Percentiles rank a stretch among this genome's conserved stretches.
phyloP scores from a whole-genome alignment of 2,888 invertebrate species.

The Hydraecia micacea region DNA sequence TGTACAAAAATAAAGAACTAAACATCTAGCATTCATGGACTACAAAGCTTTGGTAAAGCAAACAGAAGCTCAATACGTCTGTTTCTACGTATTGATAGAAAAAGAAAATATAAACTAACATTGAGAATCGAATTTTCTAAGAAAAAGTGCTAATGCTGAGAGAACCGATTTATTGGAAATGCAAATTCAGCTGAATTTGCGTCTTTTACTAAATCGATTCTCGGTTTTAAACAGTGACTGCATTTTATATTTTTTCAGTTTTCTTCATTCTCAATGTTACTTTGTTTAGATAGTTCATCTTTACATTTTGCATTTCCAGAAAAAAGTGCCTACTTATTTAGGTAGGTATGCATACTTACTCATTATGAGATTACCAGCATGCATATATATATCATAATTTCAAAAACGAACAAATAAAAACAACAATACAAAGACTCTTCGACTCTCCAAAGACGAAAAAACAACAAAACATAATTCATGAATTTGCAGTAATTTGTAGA shows the following conservation, averaged over 20 bases:
- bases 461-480: slow-evolving; percentile 1
- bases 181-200: slow-evolving; percentile 8
- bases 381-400: background rate
- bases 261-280: background rate
- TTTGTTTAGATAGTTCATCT: background rate
- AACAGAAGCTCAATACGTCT: background rate
- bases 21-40: background rate
- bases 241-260: slow-evolving; percentile 2
- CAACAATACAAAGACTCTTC: background rate
- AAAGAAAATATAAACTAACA: slow-evolving; percentile 16
- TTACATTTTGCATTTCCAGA: background rate
- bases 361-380: background rate
- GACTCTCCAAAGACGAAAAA: background rate
- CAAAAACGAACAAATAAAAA: background rate
- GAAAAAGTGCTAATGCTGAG: background rate
- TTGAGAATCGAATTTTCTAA: background rate
- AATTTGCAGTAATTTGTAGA: slow-evolving; percentile 11
- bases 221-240: background rate
- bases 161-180: background rate
- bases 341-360: background rate
- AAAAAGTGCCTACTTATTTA: background rate
- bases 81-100: background rate
- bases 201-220: background rate
- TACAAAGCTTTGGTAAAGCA: background rate
- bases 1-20: no score